Evolutionary conservation across 2,888 invertebrate species (phyloP), one percentile per base, ranked within the genome.

Genomic region (Andrena bicolor): DNA sequence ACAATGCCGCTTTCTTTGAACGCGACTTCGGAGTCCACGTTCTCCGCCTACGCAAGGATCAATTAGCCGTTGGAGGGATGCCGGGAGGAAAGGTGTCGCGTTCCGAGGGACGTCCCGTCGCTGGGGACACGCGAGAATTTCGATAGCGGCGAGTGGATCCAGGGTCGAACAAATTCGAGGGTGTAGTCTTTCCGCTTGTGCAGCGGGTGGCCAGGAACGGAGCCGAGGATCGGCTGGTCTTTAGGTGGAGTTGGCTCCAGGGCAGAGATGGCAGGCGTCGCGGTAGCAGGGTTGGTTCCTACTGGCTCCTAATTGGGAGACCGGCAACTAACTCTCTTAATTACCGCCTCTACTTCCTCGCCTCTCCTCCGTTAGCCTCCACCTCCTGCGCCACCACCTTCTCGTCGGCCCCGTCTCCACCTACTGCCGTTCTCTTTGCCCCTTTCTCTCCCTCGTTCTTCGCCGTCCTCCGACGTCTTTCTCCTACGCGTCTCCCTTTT

Each of bases 261-360:
- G 91, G 90, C 89, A 89, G 88, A 88, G 87, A 83, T 85, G 89
- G 85, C 86, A 88, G 88, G 88, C 88, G 86, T 88, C 88, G 81
- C 85, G 85, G 86, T 88, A 82, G 86, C 87, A 86, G 88, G 88
- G 89, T 90, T 87, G 90, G 89, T 89, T 91, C 89, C 91, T 88
- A 89, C 90, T 91, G 91, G 90, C 90, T 92, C 93, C 93, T 93
- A 93, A 93, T 93, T 93, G 93, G 93, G 91, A 93, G 93, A 92
- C 93, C 92, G 91, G 92, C 92, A 92, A 94, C 94, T 94, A 94
- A 94, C 94, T 94, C 94, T 94, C 94, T 94, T 94, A 95, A 95
- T 95, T 95, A 94, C 94, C 94, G 93, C 92, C 92, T 92, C 90
- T 88, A 89, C 90, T 91, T 90, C 92, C 92, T 91, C 88, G 85